Evolutionary conservation across 2,888 invertebrate species (phyloP).

Genomic region (Mythimna vitellina): DNA sequence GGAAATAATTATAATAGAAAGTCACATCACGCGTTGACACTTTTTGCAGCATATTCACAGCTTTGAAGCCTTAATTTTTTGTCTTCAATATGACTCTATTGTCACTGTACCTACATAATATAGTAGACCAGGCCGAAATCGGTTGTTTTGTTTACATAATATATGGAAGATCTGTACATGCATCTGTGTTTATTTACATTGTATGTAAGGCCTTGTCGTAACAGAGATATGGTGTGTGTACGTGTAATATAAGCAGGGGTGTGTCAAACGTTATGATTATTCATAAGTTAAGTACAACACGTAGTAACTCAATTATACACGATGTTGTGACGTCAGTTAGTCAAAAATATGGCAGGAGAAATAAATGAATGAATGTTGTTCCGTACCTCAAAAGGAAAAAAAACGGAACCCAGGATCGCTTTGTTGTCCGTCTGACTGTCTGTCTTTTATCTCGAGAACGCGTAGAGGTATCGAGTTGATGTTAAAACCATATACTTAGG

Average conservation of each 20-base stretch:
- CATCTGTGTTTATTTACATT: constrained; percentile 33
- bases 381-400: no score
- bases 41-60: constrained; percentile 62
- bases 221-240: constrained; percentile 30
- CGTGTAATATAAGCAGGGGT: constrained; percentile 21
- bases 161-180: constrained; percentile 17
- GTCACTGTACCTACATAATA: constrained; percentile 60
- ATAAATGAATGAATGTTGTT: background rate
- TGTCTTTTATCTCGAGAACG: no score
- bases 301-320: constrained; percentile 1
- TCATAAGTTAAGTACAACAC: constrained; percentile 36
- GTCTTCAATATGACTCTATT: constrained; percentile 47
- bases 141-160: constrained; percentile 44
- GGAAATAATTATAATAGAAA: constrained; percentile 59
- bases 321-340: background rate
- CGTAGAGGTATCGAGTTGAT: no score
- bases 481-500: no score
- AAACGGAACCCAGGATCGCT: no score
- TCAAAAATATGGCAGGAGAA: background rate
- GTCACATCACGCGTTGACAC: constrained; percentile 62
- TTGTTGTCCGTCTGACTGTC: no score
- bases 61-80: constrained; percentile 62
- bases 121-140: constrained; percentile 44
- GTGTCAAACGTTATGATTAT: constrained; percentile 41
- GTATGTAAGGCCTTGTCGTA: constrained; percentile 30